Conservation (phyloP, 2,888 invertebrate genomes). For the Neria commutata region DNA sequence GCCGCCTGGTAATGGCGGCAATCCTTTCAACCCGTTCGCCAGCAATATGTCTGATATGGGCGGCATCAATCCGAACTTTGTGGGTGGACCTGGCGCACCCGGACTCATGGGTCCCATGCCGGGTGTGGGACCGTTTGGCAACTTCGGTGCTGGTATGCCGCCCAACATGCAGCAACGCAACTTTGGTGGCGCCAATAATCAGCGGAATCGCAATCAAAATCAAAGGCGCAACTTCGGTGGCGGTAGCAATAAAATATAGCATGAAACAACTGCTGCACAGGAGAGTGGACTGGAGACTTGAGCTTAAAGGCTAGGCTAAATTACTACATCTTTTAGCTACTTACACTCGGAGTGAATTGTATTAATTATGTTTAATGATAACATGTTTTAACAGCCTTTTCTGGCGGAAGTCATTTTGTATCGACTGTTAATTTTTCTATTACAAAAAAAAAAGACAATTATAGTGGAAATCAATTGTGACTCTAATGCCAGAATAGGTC, state of each 20-base stretch:
- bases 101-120: conserved; percentile 23
- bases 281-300: no score
- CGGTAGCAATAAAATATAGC: not conserved
- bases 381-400: no score
- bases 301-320: no score
- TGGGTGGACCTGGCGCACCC: conserved; percentile 18
- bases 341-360: conserved; percentile 16
- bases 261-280: no score
- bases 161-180: conserved; percentile 25
- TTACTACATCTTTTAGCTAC: no score
- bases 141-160: not conserved
- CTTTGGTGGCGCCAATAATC: conserved; percentile 22
- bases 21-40: conserved; percentile 46
- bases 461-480: no score
- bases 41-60: conserved; percentile 3
- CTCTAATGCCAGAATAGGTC: no score
- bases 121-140: conserved; percentile 12
- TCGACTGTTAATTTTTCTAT: no score
- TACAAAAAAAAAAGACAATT: no score
- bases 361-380: no score
- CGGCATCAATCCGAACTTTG: conserved; percentile 26
- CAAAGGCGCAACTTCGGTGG: conserved; percentile 3
- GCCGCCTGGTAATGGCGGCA: conserved; percentile 57
- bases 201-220: conserved; percentile 29
- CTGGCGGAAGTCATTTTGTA: no score